Percentiles rank a stretch among this genome's conserved stretches.
Conservation (phyloP, 2,888 invertebrate species). For the Ophion slaviceki region DNA sequence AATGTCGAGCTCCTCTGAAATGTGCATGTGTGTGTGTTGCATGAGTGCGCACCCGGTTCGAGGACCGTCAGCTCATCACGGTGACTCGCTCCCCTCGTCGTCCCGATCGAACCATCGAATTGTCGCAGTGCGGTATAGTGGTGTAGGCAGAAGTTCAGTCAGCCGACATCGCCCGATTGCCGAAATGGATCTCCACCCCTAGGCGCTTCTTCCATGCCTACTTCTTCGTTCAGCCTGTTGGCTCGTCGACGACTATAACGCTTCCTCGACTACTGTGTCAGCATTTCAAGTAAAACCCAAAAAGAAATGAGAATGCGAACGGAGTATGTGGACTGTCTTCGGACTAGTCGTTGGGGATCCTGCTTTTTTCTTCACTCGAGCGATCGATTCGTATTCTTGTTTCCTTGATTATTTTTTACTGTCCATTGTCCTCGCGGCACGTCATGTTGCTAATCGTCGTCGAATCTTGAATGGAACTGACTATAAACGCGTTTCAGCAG, state of each 20-base stretch:
- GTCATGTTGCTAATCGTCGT: constrained; percentile 19
- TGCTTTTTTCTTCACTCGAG: constrained; percentile 27
- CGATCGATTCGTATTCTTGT: background rate
- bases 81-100: constrained; percentile 37
- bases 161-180: constrained; percentile 65
- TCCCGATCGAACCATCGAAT: constrained; percentile 78
- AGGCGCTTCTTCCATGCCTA: constrained; percentile 46
- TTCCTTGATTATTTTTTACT: background rate
- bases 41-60: constrained; percentile 30
- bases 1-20: constrained; percentile 34
- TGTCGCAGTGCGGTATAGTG: constrained; percentile 82
- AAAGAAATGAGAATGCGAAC: constrained; percentile 32
- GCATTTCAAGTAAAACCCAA: constrained; percentile 53
- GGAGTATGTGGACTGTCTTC: constrained; percentile 29
- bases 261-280: constrained; percentile 71
- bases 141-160: constrained; percentile 76
- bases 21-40: background rate
- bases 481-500: constrained; percentile 47
- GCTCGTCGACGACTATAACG: constrained; percentile 36
- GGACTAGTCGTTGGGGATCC: constrained; percentile 31
- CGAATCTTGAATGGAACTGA: constrained; percentile 33
- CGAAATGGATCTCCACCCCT: constrained; percentile 66
- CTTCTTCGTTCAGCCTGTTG: constrained; percentile 35
- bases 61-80: constrained; percentile 64
- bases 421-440: constrained; percentile 29